Percentiles rank a stretch among this genome's conserved stretches.
phyloP scores from a whole-genome alignment of 2,113 vertebrate genomes.

The Laticauda laticaudata region DNA sequence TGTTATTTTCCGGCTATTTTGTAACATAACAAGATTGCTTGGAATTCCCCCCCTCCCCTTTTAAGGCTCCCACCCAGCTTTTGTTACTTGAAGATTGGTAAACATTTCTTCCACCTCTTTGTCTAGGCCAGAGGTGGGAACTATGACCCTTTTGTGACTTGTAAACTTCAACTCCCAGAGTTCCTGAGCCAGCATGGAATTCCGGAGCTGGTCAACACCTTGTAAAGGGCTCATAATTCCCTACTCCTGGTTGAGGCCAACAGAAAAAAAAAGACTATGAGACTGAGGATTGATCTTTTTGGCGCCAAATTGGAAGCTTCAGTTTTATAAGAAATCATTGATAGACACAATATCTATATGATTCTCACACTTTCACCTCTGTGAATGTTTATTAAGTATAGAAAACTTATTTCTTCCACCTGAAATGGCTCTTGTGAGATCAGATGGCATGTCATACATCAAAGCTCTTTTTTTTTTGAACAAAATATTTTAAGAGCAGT shows the following conservation, averaged over 20 bases:
- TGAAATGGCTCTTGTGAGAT: background rate
- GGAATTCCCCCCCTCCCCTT: background rate
- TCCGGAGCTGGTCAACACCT: background rate
- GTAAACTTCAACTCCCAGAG: background rate
- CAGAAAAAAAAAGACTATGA: background rate
- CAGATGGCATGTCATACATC: slow-evolving; percentile 47
- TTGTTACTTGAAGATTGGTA: background rate
- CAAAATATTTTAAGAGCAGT: background rate
- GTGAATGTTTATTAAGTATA: background rate
- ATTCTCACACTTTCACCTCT: background rate
- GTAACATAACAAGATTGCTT: background rate
- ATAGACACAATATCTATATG: background rate
- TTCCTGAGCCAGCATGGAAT: background rate
- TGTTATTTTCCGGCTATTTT: background rate
- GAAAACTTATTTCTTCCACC: background rate
- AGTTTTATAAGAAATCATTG: background rate
- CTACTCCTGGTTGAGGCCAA: background rate
- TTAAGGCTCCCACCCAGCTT: background rate
- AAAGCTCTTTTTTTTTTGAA: slow-evolving; percentile 25
- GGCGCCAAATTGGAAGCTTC: background rate
- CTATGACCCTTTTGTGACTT: background rate
- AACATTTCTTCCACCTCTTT: background rate
- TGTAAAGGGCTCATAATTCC: background rate
- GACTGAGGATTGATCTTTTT: background rate
- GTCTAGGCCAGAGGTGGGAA: background rate